These are phyloP conservation scores for Dufourea novaeangliae DNA, from an alignment of 1,140 invertebrate genomes.

Conservation along the genomic window DNA sequence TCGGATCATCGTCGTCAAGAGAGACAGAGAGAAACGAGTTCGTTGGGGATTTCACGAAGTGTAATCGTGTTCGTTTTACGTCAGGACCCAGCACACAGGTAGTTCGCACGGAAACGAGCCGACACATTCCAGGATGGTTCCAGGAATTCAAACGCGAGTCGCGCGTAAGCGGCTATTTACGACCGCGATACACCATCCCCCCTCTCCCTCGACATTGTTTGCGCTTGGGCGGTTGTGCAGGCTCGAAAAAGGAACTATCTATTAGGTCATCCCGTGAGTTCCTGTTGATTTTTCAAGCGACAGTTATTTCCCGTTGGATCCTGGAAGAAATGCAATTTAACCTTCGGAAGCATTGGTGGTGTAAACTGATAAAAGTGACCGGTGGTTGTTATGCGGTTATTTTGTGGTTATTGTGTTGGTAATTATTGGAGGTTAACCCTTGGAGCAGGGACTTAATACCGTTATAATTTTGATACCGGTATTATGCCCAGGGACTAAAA, in stretches of 20 bases:
- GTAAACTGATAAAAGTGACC: too few relatives aligned
- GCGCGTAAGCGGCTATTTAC: constrained; percentile 13
- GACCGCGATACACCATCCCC: not conserved
- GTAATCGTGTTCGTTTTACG: not conserved
- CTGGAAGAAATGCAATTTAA: too few relatives aligned
- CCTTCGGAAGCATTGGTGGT: too few relatives aligned
- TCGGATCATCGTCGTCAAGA: not conserved
- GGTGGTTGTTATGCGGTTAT: too few relatives aligned
- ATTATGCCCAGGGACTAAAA: too few relatives aligned
- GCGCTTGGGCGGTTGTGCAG: not conserved
- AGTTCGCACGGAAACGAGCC: not conserved
- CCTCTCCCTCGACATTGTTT: not conserved
- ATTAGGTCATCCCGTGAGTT: not conserved
- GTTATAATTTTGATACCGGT: too few relatives aligned
- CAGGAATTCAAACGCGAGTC: not conserved
- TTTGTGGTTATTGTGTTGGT: too few relatives aligned
- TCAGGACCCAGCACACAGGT: not conserved
- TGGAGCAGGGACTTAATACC: too few relatives aligned
- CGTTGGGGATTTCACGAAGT: constrained; percentile 1
- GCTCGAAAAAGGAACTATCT: not conserved
- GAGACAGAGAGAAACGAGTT: not conserved
- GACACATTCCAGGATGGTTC: not conserved
- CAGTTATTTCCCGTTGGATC: too few relatives aligned
- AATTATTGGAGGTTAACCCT: too few relatives aligned
- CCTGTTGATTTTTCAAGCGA: too few relatives aligned